These are phyloP conservation scores for Drosophila diplacantha DNA, from an alignment of 2,888 invertebrate genomes.

Conservation along the genomic window DNA sequence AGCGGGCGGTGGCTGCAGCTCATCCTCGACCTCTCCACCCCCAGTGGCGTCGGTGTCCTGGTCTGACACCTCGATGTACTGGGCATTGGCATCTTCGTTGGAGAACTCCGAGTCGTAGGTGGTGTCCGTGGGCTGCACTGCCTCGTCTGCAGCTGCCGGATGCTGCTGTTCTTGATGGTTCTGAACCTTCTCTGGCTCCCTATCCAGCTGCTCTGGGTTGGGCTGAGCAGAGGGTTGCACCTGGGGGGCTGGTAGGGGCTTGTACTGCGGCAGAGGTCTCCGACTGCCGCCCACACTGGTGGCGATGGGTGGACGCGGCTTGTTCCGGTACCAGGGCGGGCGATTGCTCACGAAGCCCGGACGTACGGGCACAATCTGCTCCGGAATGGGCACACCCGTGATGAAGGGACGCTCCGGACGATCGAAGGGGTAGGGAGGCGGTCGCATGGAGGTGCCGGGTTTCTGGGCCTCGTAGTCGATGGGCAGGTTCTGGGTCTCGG, in stretches of 20 bases:
- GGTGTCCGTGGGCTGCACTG: constrained; percentile 63
- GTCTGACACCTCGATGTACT: constrained; percentile 74
- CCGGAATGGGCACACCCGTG: constrained; percentile 85
- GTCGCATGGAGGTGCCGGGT: constrained; percentile 74
- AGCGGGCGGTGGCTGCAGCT: constrained; percentile 44
- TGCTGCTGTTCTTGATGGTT: constrained; percentile 16
- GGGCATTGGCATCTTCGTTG: constrained; percentile 70
- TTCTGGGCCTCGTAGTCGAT: constrained; percentile 79
- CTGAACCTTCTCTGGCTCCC: constrained; percentile 13
- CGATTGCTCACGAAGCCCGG: constrained; percentile 81
- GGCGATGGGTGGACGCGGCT: constrained; percentile 79
- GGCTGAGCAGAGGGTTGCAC: constrained; percentile 55
- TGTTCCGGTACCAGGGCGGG: constrained; percentile 83
- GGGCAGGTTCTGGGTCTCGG: constrained; percentile 85
- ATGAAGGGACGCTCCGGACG: constrained; percentile 81
- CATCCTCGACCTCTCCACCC: constrained; percentile 53
- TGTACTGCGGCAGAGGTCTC: constrained; percentile 82
- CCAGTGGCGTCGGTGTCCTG: constrained; percentile 58
- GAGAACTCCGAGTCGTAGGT: constrained; percentile 75
- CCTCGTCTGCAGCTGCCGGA: constrained; percentile 15
- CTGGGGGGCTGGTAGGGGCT: constrained; percentile 80
- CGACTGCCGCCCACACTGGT: constrained; percentile 76
- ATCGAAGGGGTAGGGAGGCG: constrained; percentile 85
- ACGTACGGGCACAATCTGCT: constrained; percentile 85
- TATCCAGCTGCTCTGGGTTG: constrained; percentile 21